Evolutionary conservation across 2,888 invertebrate species (phyloP).

Genomic region (Digitonthophagus gazella): DNA sequence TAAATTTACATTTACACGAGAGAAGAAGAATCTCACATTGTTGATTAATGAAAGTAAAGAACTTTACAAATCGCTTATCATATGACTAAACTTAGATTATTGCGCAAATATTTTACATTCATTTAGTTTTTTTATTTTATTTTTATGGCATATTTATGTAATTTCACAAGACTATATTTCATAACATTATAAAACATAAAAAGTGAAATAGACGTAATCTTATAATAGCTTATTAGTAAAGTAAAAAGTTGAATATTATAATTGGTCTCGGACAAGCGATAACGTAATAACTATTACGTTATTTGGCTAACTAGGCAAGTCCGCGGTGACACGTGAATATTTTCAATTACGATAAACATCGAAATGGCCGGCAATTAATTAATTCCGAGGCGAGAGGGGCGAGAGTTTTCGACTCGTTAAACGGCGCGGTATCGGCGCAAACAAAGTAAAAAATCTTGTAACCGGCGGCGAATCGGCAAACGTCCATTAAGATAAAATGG

Average conservation of each 20-base stretch:
- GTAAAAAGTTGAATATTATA: too few species aligned
- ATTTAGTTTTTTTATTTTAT: too few species aligned
- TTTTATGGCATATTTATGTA: too few species aligned
- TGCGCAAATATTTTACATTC: too few species aligned
- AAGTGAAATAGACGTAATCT: not conserved
- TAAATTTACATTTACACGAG: too few species aligned
- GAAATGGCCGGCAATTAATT: conserved; percentile 13
- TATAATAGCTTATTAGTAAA: not conserved
- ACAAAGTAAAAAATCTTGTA: not conserved
- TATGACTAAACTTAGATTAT: too few species aligned
- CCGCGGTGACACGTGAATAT: conserved; percentile 8
- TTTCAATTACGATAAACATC: conserved; percentile 17
- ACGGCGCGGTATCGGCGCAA: not conserved
- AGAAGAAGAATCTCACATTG: too few species aligned
- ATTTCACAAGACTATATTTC: too few species aligned
- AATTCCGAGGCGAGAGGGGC: conserved; percentile 5
- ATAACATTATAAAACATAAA: not conserved
- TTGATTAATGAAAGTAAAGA: too few species aligned
- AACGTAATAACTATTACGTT: not conserved
- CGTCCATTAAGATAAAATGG: not conserved
- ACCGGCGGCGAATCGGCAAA: not conserved
- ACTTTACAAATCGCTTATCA: too few species aligned
- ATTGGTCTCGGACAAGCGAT: not conserved
- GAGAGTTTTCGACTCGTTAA: not conserved
- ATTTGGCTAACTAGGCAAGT: too few species aligned